Base-by-base conservation (phyloP, 2,888 invertebrate genomes). In the Onchidella celtica region DNA sequence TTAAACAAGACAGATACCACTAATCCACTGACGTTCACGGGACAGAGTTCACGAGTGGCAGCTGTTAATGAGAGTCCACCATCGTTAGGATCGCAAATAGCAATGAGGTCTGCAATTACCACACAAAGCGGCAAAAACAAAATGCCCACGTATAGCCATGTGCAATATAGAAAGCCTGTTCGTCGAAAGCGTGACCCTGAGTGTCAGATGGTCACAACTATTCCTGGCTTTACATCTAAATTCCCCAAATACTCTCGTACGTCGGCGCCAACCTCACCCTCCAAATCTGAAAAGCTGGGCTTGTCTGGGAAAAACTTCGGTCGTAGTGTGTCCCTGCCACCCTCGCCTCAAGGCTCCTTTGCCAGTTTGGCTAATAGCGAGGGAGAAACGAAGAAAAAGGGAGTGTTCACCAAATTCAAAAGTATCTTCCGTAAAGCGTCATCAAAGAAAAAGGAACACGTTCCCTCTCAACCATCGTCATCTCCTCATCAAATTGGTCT, bases 331-430 rank as follows among this genome's bases (percentile, higher is more conserved):
- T 77, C 77, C 9, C 36, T 77, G 14, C 68, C 77, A 6, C 32
- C 66, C 17, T 77, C 77, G 4, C 77, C 77, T 3, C 55, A 24
- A 14, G 38, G 17, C 1, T 32, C 57, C 2, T 3, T 6, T 3
- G 24, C 17, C 11, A 2, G n/a, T 24, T 72, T 32, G 11, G 0
- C 40, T 14, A 27, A 59, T 3, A 36, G 68, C n/a, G 24, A n/a
- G n/a, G n/a, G n/a, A 32, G 24, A 9, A 38, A 40, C 11, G n/a
- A 77, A 66, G 17, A 77, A 68, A n/a, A 11, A 57, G 1, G 77
- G 77, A 27, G 68, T 77, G 29, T 27, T 77, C 1, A 57, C 14
- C 6, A 77, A 77, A 36, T 65, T 77, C n/a, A 77, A 34, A 17
- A 77, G 68, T 3, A n/a, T 77, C 11, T 77, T 77, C 27, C 77